A percentile compares a stretch with the other conserved stretches of the same genome.
phyloP scores from a whole-genome alignment of 2,797 vertebrate genomes.

The Takifugu rubripes region DNA sequence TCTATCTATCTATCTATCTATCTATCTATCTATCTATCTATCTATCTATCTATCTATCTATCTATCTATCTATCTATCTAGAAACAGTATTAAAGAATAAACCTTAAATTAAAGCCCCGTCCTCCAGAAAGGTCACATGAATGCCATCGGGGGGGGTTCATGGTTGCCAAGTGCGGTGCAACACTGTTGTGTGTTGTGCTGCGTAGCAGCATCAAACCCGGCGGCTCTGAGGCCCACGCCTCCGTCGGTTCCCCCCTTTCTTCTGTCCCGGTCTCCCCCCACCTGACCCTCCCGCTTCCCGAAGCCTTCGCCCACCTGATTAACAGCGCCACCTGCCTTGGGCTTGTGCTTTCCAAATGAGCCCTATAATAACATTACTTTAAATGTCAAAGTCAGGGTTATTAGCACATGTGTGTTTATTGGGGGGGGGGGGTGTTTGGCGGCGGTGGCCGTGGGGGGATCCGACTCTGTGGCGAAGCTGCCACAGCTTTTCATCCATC shows the following conservation, averaged over 20 bases:
- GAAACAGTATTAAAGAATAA: slow-evolving; percentile 23
- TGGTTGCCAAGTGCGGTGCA: slow-evolving; percentile 57
- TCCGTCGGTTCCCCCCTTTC: slow-evolving; percentile 18
- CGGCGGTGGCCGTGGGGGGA: slow-evolving; percentile 14
- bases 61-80: too few species aligned
- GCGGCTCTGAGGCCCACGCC: slow-evolving; percentile 59
- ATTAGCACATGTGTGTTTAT: slow-evolving; percentile 39
- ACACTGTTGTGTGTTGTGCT: slow-evolving; percentile 68
- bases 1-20: too few species aligned
- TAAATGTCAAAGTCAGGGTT: slow-evolving; percentile 70
- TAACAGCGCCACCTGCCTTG: slow-evolving; percentile 56
- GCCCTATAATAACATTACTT: slow-evolving; percentile 70
- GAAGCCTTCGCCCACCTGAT: slow-evolving; percentile 63
- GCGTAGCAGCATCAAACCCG: slow-evolving; percentile 73
- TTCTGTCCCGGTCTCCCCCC: slow-evolving; percentile 31
- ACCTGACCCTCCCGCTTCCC: slow-evolving; percentile 56
- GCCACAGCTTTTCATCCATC: slow-evolving; percentile 48
- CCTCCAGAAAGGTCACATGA: slow-evolving; percentile 67
- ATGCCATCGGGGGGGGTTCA: slow-evolving; percentile 28
- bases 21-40: too few species aligned
- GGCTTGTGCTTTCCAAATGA: slow-evolving; percentile 65
- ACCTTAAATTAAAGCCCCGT: slow-evolving; percentile 34
- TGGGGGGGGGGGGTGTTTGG: slow-evolving; percentile 27
- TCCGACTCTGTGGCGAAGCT: slow-evolving; percentile 38
- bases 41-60: too few species aligned